Percentiles rank a stretch among this genome's conserved stretches.
These are phyloP conservation scores for Apamea anceps DNA, from an alignment of 2,888 invertebrate genomes.

Conservation along the genomic window DNA sequence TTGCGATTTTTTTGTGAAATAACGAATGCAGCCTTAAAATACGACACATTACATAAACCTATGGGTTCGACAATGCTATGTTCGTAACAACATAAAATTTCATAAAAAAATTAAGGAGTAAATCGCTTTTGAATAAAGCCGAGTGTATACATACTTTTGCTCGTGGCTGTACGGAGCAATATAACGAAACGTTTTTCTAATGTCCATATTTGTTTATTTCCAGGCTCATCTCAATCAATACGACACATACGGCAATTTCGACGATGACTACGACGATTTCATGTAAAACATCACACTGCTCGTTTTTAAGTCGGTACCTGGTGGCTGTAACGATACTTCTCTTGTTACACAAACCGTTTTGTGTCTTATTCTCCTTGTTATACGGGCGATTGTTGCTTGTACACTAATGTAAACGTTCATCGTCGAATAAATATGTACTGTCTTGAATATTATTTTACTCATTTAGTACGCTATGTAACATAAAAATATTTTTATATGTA, in stretches of 20 bases:
- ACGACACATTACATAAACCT: too few relatives aligned
- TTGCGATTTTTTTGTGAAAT: too few relatives aligned
- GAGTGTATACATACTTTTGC: too few relatives aligned
- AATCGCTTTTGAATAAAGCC: too few relatives aligned
- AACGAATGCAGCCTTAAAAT: too few relatives aligned
- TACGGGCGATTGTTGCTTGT: conserved; percentile 63
- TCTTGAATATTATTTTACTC: conserved; percentile 56
- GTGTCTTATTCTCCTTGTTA: conserved; percentile 50
- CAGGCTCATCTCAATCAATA: conserved; percentile 92
- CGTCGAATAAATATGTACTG: conserved; percentile 43
- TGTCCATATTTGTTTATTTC: conserved; percentile 58
- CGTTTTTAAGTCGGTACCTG: conserved; percentile 59
- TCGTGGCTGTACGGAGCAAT: background rate
- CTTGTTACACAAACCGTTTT: conserved; percentile 48
- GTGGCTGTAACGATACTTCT: conserved; percentile 36
- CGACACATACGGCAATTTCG: conserved; percentile 92
- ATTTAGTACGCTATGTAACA: conserved; percentile 40
- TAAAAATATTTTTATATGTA: conserved; percentile 59
- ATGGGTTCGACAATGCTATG: too few relatives aligned
- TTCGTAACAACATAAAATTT: too few relatives aligned
- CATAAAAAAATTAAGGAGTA: too few relatives aligned
- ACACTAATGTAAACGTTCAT: conserved; percentile 39
- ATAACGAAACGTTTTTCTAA: conserved; percentile 3
- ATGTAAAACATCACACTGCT: conserved; percentile 90
- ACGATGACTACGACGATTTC: conserved; percentile 94